Evolutionary conservation across 2,113 vertebrate genomes (phyloP).

Genomic region (Erpornis zantholeuca): DNA sequence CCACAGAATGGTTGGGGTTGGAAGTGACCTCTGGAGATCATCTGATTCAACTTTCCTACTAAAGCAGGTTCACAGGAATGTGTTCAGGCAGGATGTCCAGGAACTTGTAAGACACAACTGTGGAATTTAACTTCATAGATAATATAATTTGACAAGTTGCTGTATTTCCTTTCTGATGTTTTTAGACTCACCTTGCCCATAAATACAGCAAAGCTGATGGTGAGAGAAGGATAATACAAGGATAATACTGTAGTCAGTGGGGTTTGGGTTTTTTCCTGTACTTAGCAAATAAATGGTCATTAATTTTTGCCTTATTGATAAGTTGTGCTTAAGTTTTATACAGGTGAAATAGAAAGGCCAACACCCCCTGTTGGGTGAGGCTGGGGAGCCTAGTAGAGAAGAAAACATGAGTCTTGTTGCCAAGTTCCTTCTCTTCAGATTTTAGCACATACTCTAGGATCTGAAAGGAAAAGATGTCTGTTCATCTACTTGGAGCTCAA

Average conservation of each 20-base stretch:
- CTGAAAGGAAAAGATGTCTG: neutral
- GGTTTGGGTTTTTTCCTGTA: neutral
- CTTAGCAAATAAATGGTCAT: neutral
- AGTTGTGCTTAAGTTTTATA: neutral
- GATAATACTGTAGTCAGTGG: neutral
- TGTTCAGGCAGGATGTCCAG: neutral
- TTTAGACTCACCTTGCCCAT: neutral
- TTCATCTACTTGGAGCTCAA: neutral
- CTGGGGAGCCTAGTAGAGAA: neutral
- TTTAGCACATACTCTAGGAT: neutral
- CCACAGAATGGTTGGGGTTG: neutral
- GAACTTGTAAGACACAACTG: fast-evolving
- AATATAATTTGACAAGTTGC: neutral
- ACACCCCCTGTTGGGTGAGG: neutral
- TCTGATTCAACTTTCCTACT: neutral
- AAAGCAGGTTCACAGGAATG: neutral
- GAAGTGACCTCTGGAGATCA: neutral
- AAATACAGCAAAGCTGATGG: neutral
- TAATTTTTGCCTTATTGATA: neutral
- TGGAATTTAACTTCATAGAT: neutral
- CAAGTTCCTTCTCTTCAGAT: neutral
- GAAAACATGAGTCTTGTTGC: neutral
- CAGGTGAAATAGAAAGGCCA: neutral
- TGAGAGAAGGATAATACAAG: neutral
- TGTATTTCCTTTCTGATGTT: neutral